Evolutionary conservation across 2,888 invertebrate species (phyloP).

Genomic region (Nemotelus nigrinus): DNA sequence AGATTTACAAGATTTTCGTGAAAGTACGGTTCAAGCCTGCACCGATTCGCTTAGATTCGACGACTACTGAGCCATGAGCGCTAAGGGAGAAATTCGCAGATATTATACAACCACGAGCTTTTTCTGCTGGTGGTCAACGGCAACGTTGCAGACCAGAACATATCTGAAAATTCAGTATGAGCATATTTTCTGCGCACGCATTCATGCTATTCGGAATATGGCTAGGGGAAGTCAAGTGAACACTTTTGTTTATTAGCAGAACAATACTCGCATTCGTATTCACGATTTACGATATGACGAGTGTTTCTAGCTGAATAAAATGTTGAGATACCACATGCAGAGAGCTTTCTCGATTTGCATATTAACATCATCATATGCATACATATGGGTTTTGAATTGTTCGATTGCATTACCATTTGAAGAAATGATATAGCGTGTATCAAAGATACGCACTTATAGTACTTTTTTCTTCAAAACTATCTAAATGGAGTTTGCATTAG

Average conservation of each 20-base stretch:
- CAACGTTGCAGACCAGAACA: slow-evolving; percentile 23
- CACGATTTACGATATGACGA: no score
- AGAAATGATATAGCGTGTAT: no score
- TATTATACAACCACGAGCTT: slow-evolving; percentile 28
- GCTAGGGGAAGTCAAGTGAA: slow-evolving; percentile 15
- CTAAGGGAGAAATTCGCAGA: slow-evolving; percentile 29
- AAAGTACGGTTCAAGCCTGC: slow-evolving; percentile 16
- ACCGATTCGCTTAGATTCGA: slow-evolving; percentile 26
- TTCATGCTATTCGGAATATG: slow-evolving; percentile 6
- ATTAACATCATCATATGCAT: no score
- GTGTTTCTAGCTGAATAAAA: no score
- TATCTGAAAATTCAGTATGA: background rate
- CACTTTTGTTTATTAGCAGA: slow-evolving; percentile 24
- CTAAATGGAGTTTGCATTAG: no score
- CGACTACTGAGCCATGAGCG: slow-evolving; percentile 10
- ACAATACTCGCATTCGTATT: background rate
- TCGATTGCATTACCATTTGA: no score
- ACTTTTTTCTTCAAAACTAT: no score
- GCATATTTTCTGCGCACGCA: slow-evolving; percentile 11
- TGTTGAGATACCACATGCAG: no score
- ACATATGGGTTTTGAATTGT: no score
- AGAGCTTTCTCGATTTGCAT: no score
- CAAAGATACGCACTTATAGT: no score
- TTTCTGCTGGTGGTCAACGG: background rate
- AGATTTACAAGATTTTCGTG: slow-evolving; percentile 18